Conservation (phyloP, 1,140 invertebrate species). For the Drosophila kanapiae region DNA sequence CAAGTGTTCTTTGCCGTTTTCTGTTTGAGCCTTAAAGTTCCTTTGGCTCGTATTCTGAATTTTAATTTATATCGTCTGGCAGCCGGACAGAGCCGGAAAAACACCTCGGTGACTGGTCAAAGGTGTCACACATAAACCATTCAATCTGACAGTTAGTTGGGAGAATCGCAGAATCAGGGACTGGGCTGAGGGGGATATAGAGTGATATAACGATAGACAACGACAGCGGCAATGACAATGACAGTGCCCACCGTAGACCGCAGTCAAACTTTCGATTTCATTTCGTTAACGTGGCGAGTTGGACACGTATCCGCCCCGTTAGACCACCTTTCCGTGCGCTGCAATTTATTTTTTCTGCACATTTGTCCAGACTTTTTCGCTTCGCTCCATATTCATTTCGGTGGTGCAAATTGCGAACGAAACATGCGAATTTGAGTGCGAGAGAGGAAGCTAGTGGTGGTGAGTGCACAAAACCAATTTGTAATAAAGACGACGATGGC, state of each 20-base stretch:
- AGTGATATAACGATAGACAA: slow-evolving; percentile 35
- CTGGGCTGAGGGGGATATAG: slow-evolving; percentile 6
- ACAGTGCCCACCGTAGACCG: slow-evolving; percentile 64
- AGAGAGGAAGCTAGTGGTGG: slow-evolving; percentile 33
- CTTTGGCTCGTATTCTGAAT: slow-evolving; percentile 9
- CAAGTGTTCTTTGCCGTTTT: slow-evolving; percentile 1
- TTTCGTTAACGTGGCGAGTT: slow-evolving; percentile 73
- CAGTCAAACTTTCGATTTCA: slow-evolving; percentile 80
- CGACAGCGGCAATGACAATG: slow-evolving; percentile 34
- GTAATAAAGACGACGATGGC: slow-evolving; percentile 79
- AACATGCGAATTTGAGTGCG: slow-evolving; percentile 61
- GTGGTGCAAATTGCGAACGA: slow-evolving; percentile 75
- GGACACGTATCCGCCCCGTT: slow-evolving; percentile 65
- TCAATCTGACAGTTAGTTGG: slow-evolving; percentile 72
- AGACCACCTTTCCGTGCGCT: slow-evolving; percentile 45
- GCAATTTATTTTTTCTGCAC: slow-evolving; percentile 44
- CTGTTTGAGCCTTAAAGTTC: slow-evolving; percentile 33
- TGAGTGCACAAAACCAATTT: slow-evolving; percentile 81
- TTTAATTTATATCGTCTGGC: slow-evolving; percentile 73
- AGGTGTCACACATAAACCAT: slow-evolving; percentile 83
- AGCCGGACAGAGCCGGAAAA: slow-evolving; percentile 32
- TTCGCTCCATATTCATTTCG: slow-evolving; percentile 72
- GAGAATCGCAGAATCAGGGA: slow-evolving; percentile 4
- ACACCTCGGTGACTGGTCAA: slow-evolving; percentile 69
- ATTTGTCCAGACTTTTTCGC: slow-evolving; percentile 39